phyloP scores from a whole-genome alignment of 2,888 invertebrate species.

The Lepidonotus clava region DNA sequence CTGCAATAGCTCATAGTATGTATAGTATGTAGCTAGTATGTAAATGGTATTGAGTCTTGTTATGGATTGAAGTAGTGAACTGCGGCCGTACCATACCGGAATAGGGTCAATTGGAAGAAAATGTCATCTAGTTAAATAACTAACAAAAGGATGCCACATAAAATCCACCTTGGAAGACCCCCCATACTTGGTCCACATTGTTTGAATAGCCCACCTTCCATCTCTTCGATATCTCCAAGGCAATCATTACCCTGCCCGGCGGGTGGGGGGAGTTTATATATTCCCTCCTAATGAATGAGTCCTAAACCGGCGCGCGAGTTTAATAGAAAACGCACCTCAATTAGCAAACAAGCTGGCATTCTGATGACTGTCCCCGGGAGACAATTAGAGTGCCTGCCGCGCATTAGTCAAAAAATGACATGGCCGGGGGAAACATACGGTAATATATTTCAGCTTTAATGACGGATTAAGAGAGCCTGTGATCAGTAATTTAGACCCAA shows the following conservation, averaged over 20 bases:
- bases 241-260: neutral
- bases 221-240: neutral
- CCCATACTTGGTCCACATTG: too few relatives aligned
- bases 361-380: neutral
- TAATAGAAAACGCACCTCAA: neutral
- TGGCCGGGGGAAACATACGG: neutral
- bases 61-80: too few relatives aligned
- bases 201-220: neutral
- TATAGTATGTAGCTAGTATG: too few relatives aligned
- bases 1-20: too few relatives aligned
- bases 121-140: too few relatives aligned
- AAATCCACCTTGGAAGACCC: too few relatives aligned
- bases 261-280: neutral
- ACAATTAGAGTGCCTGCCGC: neutral
- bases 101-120: too few relatives aligned
- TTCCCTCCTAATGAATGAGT: neutral
- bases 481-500: neutral
- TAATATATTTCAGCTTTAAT: slow-evolving; percentile 14
- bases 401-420: neutral
- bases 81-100: too few relatives aligned
- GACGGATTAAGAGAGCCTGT: neutral
- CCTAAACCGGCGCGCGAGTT: neutral
- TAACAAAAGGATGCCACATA: too few relatives aligned
- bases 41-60: too few relatives aligned
- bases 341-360: slow-evolving; percentile 12